Base-by-base conservation (phyloP, 1,140 invertebrate genomes). In the Aphidius gifuensis region DNA sequence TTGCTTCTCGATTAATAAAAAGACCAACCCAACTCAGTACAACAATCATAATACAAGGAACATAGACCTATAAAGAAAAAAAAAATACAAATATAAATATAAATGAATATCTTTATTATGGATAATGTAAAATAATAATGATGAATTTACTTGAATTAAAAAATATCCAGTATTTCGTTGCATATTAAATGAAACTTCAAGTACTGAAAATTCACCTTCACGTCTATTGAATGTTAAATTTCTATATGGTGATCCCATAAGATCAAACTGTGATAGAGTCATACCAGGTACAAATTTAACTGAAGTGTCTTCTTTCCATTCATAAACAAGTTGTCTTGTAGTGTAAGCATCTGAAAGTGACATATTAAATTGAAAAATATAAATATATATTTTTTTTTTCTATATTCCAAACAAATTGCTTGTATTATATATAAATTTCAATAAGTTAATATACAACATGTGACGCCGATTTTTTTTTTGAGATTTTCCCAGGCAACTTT, bases 1-100 rank as follows among this genome's bases (percentile, higher is more conserved):
- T 97, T 0, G 95, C 95, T 80, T 98, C 95, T 38, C 94, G 85
- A 81, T 97, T 94, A 68, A 97, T 94, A 93, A 94, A 98, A 76
- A 98, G 98, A 0, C 93, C 95, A 0, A 98, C 94, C 94, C 94
- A 98, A 0, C 93, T 97, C 1, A 98, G 82, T 2, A 96, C 91
- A 1, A 97, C 95, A 63, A 97, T 94, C 54, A 98, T 83, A 55
- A 94, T 93, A 73, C 95, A 97, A 0, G 96, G 96, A 38, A 97
- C 86, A 78, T 97, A 97, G 9, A 96, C 93, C 83, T 92, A 81
- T 47, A 63, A 57, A 45, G 32, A 47, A 58, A 23, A 32, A 32
- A 45, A 61, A 32, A 38, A 50, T 46, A 55, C 2, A 3, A 2
- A 46, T 9, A 9, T n/a, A n/a, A 46, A 8, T n/a, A 46, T 9